A percentile compares a stretch with the other conserved stretches of the same genome.
These are phyloP conservation scores for Erpobdella octoculata DNA, from an alignment of 2,888 invertebrate genomes.

Conservation along the genomic window DNA sequence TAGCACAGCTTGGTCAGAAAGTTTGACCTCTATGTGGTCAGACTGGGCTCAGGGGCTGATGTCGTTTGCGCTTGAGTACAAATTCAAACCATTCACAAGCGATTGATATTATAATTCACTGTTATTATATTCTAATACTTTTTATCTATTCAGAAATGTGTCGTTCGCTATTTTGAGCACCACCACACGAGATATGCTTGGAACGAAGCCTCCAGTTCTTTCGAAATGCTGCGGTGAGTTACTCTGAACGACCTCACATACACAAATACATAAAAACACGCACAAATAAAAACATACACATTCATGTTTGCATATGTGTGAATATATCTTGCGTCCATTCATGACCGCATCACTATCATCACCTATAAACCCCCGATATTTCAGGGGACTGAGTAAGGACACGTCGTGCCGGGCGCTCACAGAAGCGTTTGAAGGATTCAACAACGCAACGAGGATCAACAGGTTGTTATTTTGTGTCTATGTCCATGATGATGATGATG, in stretches of 20 bases:
- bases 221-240: constrained; percentile 41
- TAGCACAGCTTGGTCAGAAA: background rate
- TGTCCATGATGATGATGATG: background rate
- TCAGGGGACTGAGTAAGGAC: constrained; percentile 44
- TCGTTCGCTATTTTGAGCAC: constrained; percentile 44
- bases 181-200: constrained; percentile 48
- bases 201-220: constrained; percentile 40
- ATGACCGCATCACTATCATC: background rate
- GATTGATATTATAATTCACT: background rate
- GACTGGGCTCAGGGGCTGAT: background rate
- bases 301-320: background rate
- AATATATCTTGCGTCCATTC: background rate
- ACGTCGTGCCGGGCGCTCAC: constrained; percentile 43
- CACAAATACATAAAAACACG: background rate
- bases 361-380: constrained; percentile 26
- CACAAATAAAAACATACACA: background rate
- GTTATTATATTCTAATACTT: no score
- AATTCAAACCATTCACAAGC: background rate
- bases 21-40: background rate
- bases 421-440: constrained; percentile 43
- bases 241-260: background rate
- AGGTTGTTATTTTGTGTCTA: constrained; percentile 35
- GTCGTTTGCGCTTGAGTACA: background rate
- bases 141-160: background rate
- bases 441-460: constrained; percentile 39